Percentiles rank a stretch among this genome's conserved stretches.
These are phyloP conservation scores for Halocynthia aurantium DNA, from an alignment of 23 tunicate genomes.

Conservation along the genomic window DNA sequence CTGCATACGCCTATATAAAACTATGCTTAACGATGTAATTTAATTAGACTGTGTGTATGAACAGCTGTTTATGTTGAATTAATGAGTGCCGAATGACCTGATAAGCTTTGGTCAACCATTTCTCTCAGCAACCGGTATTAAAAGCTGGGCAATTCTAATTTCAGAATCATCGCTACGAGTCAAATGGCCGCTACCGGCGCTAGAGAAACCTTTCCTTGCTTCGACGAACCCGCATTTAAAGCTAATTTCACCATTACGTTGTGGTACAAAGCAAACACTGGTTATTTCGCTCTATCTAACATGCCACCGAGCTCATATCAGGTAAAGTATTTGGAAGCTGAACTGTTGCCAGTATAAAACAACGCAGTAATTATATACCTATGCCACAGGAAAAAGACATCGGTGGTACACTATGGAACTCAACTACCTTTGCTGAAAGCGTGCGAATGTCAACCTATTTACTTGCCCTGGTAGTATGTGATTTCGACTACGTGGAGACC, in stretches of 20 bases:
- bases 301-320: background rate
- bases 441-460: slow-evolving; percentile 3
- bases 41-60: too few relatives aligned
- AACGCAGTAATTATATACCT: background rate
- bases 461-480: slow-evolving; percentile 13
- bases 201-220: slow-evolving; percentile 6
- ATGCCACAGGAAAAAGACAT: background rate
- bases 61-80: too few relatives aligned
- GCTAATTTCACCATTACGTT: background rate
- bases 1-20: too few relatives aligned
- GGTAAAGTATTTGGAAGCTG: background rate
- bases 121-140: background rate
- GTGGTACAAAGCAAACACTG: slow-evolving; percentile 14
- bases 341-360: too few relatives aligned
- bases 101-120: background rate
- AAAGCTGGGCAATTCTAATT: background rate
- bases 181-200: slow-evolving; percentile 5
- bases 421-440: background rate
- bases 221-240: slow-evolving; percentile 3
- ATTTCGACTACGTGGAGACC: background rate
- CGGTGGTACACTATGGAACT: slow-evolving; percentile 2
- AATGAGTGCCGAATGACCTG: too few relatives aligned
- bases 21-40: too few relatives aligned
- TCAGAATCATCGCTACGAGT: background rate
- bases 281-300: background rate